These are phyloP conservation scores for Podarcis siculus DNA, from an alignment of 2,797 vertebrate genomes.

Conservation along the genomic window DNA sequence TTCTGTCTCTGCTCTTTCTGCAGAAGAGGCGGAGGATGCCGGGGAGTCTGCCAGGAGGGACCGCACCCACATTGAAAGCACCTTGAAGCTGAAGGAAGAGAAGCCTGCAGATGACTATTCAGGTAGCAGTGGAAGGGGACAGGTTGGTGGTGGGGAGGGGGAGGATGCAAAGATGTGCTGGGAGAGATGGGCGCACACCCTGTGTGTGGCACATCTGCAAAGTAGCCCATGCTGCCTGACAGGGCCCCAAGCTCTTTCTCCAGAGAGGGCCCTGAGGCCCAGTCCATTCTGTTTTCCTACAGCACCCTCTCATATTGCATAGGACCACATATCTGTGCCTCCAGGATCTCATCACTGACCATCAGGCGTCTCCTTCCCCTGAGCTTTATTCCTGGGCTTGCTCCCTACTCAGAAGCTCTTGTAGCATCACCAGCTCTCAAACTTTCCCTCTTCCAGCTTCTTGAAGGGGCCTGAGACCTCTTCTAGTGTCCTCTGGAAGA, in stretches of 20 bases:
- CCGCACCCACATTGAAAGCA: constrained; percentile 94
- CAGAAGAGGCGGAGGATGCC: constrained; percentile 83
- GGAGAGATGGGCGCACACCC: neutral
- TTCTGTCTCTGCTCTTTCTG: constrained; percentile 54
- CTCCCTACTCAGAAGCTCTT: neutral
- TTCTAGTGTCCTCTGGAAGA: neutral
- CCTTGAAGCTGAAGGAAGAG: constrained; percentile 89
- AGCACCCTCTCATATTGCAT: neutral
- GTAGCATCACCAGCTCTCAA: neutral
- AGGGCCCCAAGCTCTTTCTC: neutral
- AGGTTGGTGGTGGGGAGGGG: neutral
- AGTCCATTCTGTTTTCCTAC: neutral
- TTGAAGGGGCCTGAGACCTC: neutral
- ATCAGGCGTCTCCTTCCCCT: neutral
- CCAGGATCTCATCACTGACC: neutral
- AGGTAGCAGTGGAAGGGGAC: constrained; percentile 76
- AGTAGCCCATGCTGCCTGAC: neutral
- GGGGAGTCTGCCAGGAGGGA: constrained; percentile 84
- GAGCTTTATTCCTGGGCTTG: neutral
- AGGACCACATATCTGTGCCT: neutral
- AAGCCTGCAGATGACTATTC: constrained; percentile 89
- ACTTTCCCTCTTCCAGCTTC: neutral
- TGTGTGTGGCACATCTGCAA: neutral
- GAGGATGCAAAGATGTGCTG: too few species aligned
- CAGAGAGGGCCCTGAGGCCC: neutral